Evolutionary conservation across 2,113 vertebrate species (phyloP), one percentile per base, ranked within the genome.

Genomic region (Alligator sinensis): DNA sequence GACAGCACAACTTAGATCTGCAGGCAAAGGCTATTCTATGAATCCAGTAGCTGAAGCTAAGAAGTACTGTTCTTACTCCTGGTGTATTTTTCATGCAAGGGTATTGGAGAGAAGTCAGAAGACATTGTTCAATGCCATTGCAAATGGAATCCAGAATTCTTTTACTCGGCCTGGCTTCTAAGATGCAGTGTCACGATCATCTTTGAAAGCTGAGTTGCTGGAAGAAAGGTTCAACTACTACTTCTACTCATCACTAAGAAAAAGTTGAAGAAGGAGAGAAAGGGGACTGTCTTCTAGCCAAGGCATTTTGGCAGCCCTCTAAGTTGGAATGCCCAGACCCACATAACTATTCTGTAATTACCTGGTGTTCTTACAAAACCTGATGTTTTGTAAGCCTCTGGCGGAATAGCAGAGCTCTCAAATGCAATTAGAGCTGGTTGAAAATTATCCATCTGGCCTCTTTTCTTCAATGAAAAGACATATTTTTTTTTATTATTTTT

Each of bases 391-490:
- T 34, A 82, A 80, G 77, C 1, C 0, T 47, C 90, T 72, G 54
- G 63, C n/a, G 61, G 63, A 90, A 55, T 21, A 92, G 74, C 60
- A 92, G 38, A 34, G 87, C 10, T 80, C 3, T 1, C 60, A 62
- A 27, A 34, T 64, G 28, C 81, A 88, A 47, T 68, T 77, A 61
- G 68, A 18, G 58, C 84, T 74, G 28, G 82, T 85, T 59, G 66
- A 90, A 91, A 95, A 95, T 54, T 63, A 30, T 70, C n/a, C 9
- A 59, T 24, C 60, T 81, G 58, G 83, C 88, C 38, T 90, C 81
- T 9, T 54, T 54, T 12, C 58, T 30, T 80, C 58, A 79, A 75
- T 93, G 61, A 63, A 70, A 25, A 74, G 84, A 75, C 2, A 21
- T 11, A 4, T 57, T 0, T 14, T 86, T 64, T 38, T 54, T 17